Base-by-base conservation (phyloP, 2,113 vertebrate species). In the Aegypius monachus region DNA sequence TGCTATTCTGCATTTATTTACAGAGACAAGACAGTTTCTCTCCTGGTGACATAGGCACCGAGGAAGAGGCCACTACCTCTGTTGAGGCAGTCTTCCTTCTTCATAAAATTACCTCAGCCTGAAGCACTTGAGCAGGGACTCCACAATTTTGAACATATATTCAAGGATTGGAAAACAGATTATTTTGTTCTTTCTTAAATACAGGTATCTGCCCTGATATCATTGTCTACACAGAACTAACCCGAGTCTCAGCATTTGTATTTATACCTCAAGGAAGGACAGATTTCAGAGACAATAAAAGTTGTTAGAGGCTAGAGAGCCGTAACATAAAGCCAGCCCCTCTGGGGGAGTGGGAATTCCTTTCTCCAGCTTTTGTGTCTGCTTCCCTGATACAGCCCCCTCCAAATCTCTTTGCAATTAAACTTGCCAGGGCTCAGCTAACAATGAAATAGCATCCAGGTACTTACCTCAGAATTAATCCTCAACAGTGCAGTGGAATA, bases 211-310 rank as follows among this genome's bases (percentile, higher is more conserved):
- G 17, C 16, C 27, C 20, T 4, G 2, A 10, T 58, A 73, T 42
- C 63, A 32, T 3, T 16, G 3, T 62, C 62, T 63, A 22, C 0
- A 0, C 45, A 59, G 55, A 66, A 53, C 63, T 82, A 80, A 67
- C 12, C 40, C 22, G 50, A 77, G 20, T 20, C 21, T 58, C 67
- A 72, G 36, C 21, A 62, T 80, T 74, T 73, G 11, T n/a, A 70
- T 80, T 88, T 77, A 27, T n/a, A 71, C 9, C 55, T 88, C 63
- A 86, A 96, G 87, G 59, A 92, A 81, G 34, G 38, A 83, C 66
- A 70, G 36, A 77, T 52, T 90, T 81, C 78, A 89, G 58, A 87
- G 42, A 29, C 2, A 3, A 53, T 79, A 86, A 56, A 82, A 62
- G 7, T 48, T 85, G 31, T 56, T 87, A 19, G 13, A 75, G 48